Conservation (phyloP, 2,888 invertebrate genomes). For the Caenorhabditis drosophilae region DNA sequence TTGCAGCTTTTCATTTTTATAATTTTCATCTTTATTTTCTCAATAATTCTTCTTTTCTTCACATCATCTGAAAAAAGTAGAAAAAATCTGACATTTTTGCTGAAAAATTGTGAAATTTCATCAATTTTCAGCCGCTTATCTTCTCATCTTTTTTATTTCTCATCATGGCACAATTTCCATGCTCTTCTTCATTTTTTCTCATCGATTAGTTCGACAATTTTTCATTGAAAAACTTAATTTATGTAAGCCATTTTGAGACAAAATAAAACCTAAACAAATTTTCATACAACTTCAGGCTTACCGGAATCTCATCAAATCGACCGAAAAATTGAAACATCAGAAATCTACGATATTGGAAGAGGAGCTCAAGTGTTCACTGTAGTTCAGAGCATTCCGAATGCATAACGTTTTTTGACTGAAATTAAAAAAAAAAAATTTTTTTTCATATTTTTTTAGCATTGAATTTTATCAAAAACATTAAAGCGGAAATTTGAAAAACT, state of each 20-base stretch:
- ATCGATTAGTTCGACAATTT: conserved; percentile 19
- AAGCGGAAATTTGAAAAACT: no score
- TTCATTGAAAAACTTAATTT: neutral
- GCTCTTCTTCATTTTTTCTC: conserved; percentile 18
- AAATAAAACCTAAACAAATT: no score
- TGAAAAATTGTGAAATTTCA: neutral
- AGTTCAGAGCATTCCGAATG: conserved; percentile 7
- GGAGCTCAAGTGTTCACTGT: conserved; percentile 21
- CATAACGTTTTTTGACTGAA: conserved; percentile 2
- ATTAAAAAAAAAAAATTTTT: no score
- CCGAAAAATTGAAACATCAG: conserved; percentile 6
- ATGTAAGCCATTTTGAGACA: conserved; percentile 12
- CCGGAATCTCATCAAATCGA: conserved; percentile 17
- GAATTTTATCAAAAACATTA: no score
- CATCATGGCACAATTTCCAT: conserved; percentile 23
- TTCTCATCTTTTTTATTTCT: conserved; percentile 12
- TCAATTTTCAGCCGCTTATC: conserved; percentile 9
- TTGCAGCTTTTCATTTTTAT: conserved; percentile 15
- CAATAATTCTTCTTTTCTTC: neutral
- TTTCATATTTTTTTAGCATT: no score
- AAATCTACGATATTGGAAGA: conserved; percentile 3
- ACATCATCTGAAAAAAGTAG: neutral
- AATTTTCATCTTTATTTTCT: conserved; percentile 4
- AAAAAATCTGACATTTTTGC: neutral
- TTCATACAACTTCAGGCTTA: no score